phyloP scores from a whole-genome alignment of 1,140 invertebrate species.

The Lysiphlebus fabarum region DNA sequence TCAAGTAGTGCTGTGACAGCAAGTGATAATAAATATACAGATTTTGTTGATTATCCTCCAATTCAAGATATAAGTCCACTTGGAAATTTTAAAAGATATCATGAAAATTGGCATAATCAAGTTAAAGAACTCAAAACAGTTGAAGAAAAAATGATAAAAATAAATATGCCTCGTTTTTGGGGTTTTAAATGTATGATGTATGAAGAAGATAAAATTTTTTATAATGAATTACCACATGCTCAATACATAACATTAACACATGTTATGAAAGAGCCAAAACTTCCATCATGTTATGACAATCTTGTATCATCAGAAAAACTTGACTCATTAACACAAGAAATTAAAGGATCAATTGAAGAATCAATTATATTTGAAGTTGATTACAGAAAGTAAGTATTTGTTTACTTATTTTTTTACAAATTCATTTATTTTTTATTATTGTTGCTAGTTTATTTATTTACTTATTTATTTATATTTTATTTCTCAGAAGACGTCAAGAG shows the following conservation, averaged over 20 bases:
- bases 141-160: constrained; percentile 77
- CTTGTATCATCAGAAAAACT: constrained; percentile 41
- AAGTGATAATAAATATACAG: constrained; percentile 47
- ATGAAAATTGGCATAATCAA: constrained; percentile 56
- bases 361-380: constrained; percentile 59
- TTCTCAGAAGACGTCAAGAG: constrained; percentile 35
- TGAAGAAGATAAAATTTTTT: constrained; percentile 60
- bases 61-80: constrained; percentile 58
- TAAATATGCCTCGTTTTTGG: constrained; percentile 78
- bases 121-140: constrained; percentile 66
- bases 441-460: neutral
- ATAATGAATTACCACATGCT: constrained; percentile 64
- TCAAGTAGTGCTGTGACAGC: constrained; percentile 11
- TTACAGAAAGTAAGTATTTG: constrained; percentile 54
- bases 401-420: neutral
- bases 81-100: constrained; percentile 46
- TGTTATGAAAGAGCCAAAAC: constrained; percentile 52
- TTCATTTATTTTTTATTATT: neutral
- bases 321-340: constrained; percentile 49
- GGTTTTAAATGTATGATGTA: constrained; percentile 67
- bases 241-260: constrained; percentile 74
- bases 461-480: constrained; percentile 23
- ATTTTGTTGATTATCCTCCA: constrained; percentile 59
- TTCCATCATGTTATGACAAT: constrained; percentile 59
- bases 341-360: constrained; percentile 62